Conservation (phyloP, 2,888 invertebrate species). For the Iselma pallidipennis region DNA sequence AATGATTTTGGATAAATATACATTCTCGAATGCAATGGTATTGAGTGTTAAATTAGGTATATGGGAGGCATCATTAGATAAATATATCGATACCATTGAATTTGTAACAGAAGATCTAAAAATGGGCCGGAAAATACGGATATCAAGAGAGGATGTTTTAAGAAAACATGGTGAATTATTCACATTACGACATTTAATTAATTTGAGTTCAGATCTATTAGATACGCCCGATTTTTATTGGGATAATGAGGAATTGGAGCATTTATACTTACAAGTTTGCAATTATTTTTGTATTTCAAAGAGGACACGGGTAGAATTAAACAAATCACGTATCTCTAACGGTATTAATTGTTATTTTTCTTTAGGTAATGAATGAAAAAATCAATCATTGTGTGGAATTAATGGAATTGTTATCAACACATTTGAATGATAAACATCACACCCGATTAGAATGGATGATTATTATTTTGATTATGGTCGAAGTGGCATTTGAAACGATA, state of each 20-base stretch:
- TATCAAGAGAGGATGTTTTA: conserved; percentile 72
- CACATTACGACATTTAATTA: conserved; percentile 85
- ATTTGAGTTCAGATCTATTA: conserved; percentile 89
- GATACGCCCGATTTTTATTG: conserved; percentile 98
- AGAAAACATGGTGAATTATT: conserved; percentile 87
- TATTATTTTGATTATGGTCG: conserved; percentile 91
- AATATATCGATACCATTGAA: conserved; percentile 82
- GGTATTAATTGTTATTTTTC: conserved; percentile 33
- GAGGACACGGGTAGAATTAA: conserved; percentile 71
- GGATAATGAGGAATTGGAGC: conserved; percentile 91
- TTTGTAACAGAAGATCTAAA: conserved; percentile 80
- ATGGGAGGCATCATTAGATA: conserved; percentile 88
- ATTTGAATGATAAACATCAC: conserved; percentile 92
- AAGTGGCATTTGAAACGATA: conserved; percentile 84
- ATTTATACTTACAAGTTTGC: conserved; percentile 79
- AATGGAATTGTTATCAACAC: conserved; percentile 83
- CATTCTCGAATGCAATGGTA: conserved; percentile 93
- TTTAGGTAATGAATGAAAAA: conserved; percentile 92
- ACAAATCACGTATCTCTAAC: too few relatives aligned
- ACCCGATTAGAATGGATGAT: conserved; percentile 97
- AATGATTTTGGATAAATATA: conserved; percentile 76
- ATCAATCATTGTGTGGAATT: conserved; percentile 92
- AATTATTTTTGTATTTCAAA: conserved; percentile 83
- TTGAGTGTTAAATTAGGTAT: conserved; percentile 93
- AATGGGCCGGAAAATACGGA: conserved; percentile 69